phyloP scores from a whole-genome alignment of 2,113 vertebrate genomes.

The Phyllostomus hastatus region DNA sequence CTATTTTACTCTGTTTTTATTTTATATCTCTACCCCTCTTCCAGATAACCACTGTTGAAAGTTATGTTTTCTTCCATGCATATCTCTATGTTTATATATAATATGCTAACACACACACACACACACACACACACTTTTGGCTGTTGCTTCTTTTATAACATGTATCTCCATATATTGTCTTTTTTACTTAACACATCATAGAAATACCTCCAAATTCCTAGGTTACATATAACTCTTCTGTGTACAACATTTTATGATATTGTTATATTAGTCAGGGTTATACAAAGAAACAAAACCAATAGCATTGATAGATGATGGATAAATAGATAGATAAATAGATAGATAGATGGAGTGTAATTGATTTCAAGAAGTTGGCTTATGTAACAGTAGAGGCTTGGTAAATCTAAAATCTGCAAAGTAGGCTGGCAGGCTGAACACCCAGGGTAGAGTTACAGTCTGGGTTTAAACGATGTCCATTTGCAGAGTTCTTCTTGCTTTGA shows the following conservation, averaged over 20 bases:
- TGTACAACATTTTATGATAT: neutral
- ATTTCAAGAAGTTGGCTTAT: neutral
- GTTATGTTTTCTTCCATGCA: neutral
- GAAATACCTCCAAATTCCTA: neutral
- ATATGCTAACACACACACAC: neutral
- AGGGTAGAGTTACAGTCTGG: neutral
- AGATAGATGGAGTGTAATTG: neutral
- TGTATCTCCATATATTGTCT: neutral
- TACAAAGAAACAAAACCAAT: neutral
- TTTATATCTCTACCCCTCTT: neutral
- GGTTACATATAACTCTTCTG: neutral
- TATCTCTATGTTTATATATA: neutral
- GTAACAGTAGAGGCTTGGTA: neutral
- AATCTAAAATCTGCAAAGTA: neutral
- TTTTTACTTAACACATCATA: neutral
- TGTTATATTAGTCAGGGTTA: neutral
- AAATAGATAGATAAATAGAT: too few relatives aligned
- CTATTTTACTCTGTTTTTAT: neutral
- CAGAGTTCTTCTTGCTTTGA: neutral
- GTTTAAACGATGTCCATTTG: neutral
- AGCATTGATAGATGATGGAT: neutral
- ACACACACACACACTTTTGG: neutral
- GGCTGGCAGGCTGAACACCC: neutral
- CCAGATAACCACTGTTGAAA: neutral
- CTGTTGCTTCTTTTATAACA: neutral